Base-by-base conservation (phyloP, 2,888 invertebrate species). In the Eupithecia inturbata region DNA sequence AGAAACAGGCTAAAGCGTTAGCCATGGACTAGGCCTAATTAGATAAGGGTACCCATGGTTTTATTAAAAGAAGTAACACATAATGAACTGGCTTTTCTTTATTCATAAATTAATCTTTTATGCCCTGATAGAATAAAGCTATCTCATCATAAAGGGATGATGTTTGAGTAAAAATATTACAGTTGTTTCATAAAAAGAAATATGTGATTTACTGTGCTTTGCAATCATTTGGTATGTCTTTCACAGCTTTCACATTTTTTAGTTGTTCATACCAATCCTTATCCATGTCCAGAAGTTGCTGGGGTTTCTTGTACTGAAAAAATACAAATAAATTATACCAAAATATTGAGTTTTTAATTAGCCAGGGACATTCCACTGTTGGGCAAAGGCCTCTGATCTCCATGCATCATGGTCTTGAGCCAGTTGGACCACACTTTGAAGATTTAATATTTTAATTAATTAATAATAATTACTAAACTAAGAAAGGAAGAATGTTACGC, bases 241-340 rank as follows among this genome's bases (percentile, higher is more conserved):
- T 93, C 0, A 91, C 83, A 28, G 93, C 89, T 81, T 93, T 92
- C 1, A 95, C 89, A 79, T 90, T 90, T 70, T 87, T 88, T 41
- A 95, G 78, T 80, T 94, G 93, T 80, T 90, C 89, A 84, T 86
- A 92, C 94, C 93, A 95, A 69, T 95, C 95, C 53, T 96, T 96
- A 83, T 98, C 97, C 95, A 97, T 95, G 45, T 96, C 96, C 64
- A 96, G 82, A 0, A 97, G 89, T 78, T 95, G 94, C 76, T 95
- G 95, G 1, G 97, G 97, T 85, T 98, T 98, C 84, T 96, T 96
- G 84, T 97, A 97, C 96, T 97, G 91, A 80, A 96, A 96, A 41
- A 72, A 77, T 68, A 64, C 79, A 67, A 53, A 49, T 6, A 45
- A 45, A 1, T 41, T 19, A 45, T 19, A n/a, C 9, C 9, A 49